A percentile compares a stretch with the other conserved stretches of the same genome.
phyloP scores from a whole-genome alignment of 2,113 vertebrate species.

The Hemibagrus wyckioides region DNA sequence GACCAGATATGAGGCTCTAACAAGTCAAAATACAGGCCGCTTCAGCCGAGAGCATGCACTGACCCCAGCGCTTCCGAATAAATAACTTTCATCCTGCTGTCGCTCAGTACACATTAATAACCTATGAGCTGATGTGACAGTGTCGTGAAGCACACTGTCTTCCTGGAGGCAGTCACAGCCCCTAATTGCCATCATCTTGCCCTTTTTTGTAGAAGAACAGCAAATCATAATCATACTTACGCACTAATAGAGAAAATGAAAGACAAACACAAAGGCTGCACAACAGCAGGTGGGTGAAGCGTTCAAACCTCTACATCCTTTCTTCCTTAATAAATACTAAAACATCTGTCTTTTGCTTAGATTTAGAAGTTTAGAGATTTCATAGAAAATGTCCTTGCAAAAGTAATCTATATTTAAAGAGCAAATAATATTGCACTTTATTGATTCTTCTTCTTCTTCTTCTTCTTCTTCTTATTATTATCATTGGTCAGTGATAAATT shows the following conservation, averaged over 20 bases:
- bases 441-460: too few species aligned
- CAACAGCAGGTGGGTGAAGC: constrained; percentile 41
- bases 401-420: background rate
- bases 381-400: constrained; percentile 18
- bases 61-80: constrained; percentile 50
- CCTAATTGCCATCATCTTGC: constrained; percentile 52
- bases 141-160: constrained; percentile 40
- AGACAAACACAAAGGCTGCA: constrained; percentile 30
- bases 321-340: constrained; percentile 35
- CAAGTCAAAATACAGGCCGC: constrained; percentile 31
- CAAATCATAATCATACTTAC: constrained; percentile 56
- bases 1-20: constrained; percentile 34
- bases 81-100: constrained; percentile 49
- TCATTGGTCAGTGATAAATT: background rate
- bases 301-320: constrained; percentile 35
- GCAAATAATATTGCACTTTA: background rate
- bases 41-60: constrained; percentile 31
- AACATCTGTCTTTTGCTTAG: constrained; percentile 28
- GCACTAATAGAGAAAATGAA: constrained; percentile 50
- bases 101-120: constrained; percentile 53
- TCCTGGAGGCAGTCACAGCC: constrained; percentile 30
- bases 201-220: constrained; percentile 38
- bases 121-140: constrained; percentile 53
- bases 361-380: constrained; percentile 17
- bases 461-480: too few species aligned